phyloP scores from a whole-genome alignment of 2,113 vertebrate species.

The Rallus limicola region DNA sequence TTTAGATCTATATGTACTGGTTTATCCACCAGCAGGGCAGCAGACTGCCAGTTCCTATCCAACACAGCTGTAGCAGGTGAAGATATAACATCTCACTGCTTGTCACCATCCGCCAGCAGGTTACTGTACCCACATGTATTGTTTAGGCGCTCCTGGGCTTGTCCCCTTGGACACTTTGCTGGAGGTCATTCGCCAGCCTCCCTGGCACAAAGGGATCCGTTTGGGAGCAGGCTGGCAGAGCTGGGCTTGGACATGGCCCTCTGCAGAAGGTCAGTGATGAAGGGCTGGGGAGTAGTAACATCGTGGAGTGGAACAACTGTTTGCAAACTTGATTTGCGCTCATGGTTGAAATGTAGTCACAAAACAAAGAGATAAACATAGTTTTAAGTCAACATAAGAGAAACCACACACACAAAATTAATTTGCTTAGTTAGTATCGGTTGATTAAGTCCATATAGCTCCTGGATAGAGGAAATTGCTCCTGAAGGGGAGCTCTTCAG shows the following conservation, averaged over 20 bases:
- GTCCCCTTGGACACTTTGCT: neutral
- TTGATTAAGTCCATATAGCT: neutral
- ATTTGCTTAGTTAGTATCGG: neutral
- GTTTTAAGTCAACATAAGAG: neutral
- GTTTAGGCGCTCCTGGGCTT: neutral
- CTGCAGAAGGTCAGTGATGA: neutral
- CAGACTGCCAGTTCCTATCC: neutral
- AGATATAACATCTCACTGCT: fast-evolving
- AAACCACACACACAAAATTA: neutral
- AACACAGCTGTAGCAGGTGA: neutral
- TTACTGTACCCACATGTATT: neutral
- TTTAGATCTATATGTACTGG: neutral
- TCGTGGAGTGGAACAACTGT: neutral
- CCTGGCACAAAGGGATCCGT: fast-evolving
- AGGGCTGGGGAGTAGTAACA: neutral
- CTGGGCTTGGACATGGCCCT: neutral
- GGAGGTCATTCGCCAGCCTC: neutral
- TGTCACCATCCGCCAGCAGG: neutral
- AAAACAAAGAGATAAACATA: neutral
- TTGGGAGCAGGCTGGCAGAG: neutral
- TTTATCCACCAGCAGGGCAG: neutral
- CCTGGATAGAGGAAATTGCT: neutral
- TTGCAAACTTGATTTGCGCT: neutral
- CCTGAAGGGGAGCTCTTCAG: neutral
- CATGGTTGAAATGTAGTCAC: neutral